phyloP scores from a whole-genome alignment of 2,888 invertebrate species.

The Tanytarsus gracilentus region DNA sequence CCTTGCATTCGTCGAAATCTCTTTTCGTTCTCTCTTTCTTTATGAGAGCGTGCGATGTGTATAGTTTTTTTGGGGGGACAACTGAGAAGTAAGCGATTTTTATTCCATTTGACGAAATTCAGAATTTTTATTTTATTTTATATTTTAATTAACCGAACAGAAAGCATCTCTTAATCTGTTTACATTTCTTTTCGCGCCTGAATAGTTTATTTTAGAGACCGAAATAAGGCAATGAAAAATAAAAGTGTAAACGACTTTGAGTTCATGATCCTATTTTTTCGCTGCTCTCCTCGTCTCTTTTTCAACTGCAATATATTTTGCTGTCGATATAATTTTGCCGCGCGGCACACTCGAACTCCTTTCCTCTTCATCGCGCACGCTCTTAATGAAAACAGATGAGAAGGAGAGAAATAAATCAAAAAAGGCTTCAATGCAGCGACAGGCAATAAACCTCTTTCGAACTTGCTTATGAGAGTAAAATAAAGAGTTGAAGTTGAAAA shows the following conservation, averaged over 20 bases:
- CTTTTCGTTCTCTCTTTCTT: neutral
- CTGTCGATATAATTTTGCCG: neutral
- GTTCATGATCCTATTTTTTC: constrained; percentile 27
- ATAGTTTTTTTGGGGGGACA: neutral
- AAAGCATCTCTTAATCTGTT: constrained; percentile 4
- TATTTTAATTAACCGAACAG: constrained; percentile 25
- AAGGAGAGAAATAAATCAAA: constrained; percentile 10
- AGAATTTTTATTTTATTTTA: constrained; percentile 5
- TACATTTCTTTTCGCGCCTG: neutral
- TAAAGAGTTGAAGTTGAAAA: too few relatives aligned
- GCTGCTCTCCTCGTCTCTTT: neutral
- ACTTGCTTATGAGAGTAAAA: too few relatives aligned
- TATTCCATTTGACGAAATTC: constrained; percentile 23
- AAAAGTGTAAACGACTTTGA: constrained; percentile 27
- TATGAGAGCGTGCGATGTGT: neutral
- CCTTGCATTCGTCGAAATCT: neutral
- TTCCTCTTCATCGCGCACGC: neutral
- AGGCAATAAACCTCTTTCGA: constrained; percentile 24
- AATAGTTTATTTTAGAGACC: neutral
- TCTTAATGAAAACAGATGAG: neutral
- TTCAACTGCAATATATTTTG: neutral
- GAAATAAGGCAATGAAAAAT: too few relatives aligned
- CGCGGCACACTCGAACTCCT: neutral
- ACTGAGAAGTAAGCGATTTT: neutral
- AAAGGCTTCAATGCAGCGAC: constrained; percentile 21